Conservation (phyloP, 2,888 invertebrate genomes). For the Pristionchus maxplancki region DNA sequence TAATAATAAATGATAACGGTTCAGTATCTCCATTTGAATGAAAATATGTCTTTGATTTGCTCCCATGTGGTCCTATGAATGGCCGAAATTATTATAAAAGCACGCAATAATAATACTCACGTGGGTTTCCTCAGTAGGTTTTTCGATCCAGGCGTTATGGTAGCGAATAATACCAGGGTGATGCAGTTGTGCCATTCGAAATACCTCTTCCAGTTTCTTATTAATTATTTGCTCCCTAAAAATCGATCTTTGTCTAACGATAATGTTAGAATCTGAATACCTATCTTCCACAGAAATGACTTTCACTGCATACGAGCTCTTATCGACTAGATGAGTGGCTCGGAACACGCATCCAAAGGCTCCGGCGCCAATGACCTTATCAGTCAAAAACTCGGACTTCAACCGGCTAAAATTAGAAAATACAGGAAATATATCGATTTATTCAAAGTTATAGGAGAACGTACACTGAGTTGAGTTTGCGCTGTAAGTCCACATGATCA, state of each 20-base stretch:
- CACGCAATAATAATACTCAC: too few relatives aligned
- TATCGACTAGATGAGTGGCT: not conserved
- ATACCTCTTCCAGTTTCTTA: not conserved
- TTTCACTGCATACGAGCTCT: not conserved
- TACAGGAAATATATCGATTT: too few relatives aligned
- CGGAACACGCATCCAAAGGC: not conserved
- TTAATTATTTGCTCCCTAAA: not conserved
- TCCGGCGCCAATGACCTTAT: not conserved
- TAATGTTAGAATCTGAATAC: too few relatives aligned
- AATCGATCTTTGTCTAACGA: too few relatives aligned
- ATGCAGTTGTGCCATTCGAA: not conserved
- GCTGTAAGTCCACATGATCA: too few relatives aligned
- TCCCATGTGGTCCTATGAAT: not conserved
- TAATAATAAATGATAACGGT: too few relatives aligned
- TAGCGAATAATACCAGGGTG: not conserved
- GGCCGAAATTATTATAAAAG: too few relatives aligned
- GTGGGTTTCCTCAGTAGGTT: not conserved
- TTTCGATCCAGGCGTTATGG: not conserved
- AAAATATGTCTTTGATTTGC: not conserved
- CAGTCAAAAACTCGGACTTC: not conserved
- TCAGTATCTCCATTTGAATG: not conserved
- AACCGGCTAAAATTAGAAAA: not conserved
- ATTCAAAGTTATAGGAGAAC: too few relatives aligned
- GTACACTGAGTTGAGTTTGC: too few relatives aligned
- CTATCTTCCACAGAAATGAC: not conserved